Percentiles rank a stretch among this genome's conserved stretches.
Evolutionary conservation across 2,888 invertebrate species (phyloP).

Genomic region (Tipula helvola): DNA sequence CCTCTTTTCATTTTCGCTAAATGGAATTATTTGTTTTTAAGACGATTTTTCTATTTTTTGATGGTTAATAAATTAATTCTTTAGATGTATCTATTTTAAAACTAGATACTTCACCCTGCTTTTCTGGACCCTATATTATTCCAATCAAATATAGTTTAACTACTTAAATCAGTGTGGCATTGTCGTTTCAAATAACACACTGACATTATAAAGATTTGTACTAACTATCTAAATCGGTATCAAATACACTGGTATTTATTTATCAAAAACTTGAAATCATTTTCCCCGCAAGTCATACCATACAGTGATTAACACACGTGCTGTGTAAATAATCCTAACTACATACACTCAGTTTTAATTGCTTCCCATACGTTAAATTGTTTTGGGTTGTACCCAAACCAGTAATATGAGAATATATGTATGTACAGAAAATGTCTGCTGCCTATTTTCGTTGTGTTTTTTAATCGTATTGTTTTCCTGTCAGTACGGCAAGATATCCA

Average conservation of each 20-base stretch:
- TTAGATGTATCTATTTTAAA: no score
- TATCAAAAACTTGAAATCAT: background rate
- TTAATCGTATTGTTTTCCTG: background rate
- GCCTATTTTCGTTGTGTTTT: background rate
- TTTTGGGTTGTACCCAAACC: background rate
- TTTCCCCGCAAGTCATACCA: background rate
- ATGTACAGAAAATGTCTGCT: background rate
- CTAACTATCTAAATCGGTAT: no score
- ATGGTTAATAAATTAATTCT: no score
- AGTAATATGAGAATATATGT: no score
- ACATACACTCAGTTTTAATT: background rate
- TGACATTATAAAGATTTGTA: no score
- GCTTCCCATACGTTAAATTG: background rate
- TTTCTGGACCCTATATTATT: no score
- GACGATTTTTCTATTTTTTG: background rate
- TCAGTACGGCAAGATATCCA: background rate
- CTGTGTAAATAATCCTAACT: background rate
- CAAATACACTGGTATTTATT: background rate
- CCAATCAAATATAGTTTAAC: no score
- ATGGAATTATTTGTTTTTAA: background rate
- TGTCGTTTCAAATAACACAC: no score
- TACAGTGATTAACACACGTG: background rate
- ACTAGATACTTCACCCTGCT: no score
- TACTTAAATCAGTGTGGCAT: no score
- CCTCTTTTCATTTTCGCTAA: background rate